Evolutionary conservation across 2,888 invertebrate genomes (phyloP), one percentile per base, ranked within the genome.

Genomic region (Sisyra terminalis): DNA sequence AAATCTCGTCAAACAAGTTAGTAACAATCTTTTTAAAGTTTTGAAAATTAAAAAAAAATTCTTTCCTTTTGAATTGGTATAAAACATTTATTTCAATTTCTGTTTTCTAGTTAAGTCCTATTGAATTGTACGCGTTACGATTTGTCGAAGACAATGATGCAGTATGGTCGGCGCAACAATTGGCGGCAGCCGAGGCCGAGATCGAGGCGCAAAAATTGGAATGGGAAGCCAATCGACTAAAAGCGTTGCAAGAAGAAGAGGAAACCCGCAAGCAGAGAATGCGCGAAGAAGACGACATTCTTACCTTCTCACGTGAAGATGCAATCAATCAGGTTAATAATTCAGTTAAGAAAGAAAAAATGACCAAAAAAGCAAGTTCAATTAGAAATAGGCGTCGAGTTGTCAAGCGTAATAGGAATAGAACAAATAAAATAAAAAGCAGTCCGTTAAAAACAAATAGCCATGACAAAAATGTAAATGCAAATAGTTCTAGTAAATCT

Each of bases 41-140:
- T 37, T 31, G 11, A 16, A 38, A 24, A 40, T 39, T 16, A 16
- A 10, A 18, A 36, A n/a, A 16, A 31, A 32, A 41, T 18, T 29
- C n/a, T 38, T 29, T 39, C n/a, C n/a, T n/a, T n/a, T n/a, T n/a
- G n/a, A n/a, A 43, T 9, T 45, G 29, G 8, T 29, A 18, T 42
- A 35, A 44, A 14, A 41, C 16, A 30, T n/a, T n/a, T n/a, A n/a
- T n/a, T n/a, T n/a, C 18, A 35, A 9, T 31, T 46, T 32, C 40
- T 39, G 35, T 30, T 44, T 45, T 43, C 44, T 67, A 97, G 94
- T 65, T 97, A 47, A 83, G 84, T 29, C 89, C 93, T 1, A 81
- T 98, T 47, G 97, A 98, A 65, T 76, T 84, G 43, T 97, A 94
- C 65, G 97, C 97, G 11, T 87, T 97, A 76, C 75, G 78, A 15